Evolutionary conservation across 37 sponge, comb jelly and placozoan species (phyloP).

Genomic region (Cliona cf. orientalis): DNA sequence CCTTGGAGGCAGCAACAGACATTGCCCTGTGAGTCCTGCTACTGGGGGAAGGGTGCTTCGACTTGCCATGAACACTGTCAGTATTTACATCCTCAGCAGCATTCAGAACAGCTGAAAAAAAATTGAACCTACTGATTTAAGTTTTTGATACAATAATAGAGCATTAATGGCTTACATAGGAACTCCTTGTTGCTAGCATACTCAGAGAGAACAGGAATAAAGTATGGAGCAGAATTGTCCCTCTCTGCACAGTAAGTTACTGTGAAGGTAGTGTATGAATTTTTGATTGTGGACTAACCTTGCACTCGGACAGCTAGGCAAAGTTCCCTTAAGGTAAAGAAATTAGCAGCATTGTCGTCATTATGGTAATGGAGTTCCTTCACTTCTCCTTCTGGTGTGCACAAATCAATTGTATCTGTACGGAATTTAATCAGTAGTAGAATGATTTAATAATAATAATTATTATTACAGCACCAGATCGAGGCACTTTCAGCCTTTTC

Average conservation of each 20-base stretch:
- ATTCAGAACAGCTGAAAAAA: too few species aligned
- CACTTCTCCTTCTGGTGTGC: slow-evolving; percentile 31
- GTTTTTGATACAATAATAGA: too few species aligned
- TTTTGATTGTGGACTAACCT: not conserved
- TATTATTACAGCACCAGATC: not conserved
- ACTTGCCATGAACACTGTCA: too few species aligned
- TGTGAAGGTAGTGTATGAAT: not conserved
- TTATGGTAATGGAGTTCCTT: slow-evolving; percentile 13
- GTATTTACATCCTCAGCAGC: too few species aligned
- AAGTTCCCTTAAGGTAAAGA: slow-evolving; percentile 43
- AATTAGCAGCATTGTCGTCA: slow-evolving; percentile 12
- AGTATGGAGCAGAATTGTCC: not conserved
- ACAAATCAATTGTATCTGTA: slow-evolving; percentile 23
- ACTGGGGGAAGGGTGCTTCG: too few species aligned
- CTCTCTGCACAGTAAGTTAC: not conserved
- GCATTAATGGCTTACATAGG: slow-evolving; percentile 14
- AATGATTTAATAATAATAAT: not conserved
- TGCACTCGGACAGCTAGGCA: slow-evolving; percentile 36
- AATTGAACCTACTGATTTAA: too few species aligned
- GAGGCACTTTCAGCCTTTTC: slow-evolving; percentile 18
- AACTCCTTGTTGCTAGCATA: slow-evolving; percentile 14
- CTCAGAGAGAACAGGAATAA: slow-evolving; percentile 19
- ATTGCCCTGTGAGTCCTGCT: too few species aligned
- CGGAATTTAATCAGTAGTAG: not conserved
- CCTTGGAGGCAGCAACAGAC: too few species aligned